Evolutionary conservation across 2,888 invertebrate species (phyloP).

Genomic region (Eurois occulta): DNA sequence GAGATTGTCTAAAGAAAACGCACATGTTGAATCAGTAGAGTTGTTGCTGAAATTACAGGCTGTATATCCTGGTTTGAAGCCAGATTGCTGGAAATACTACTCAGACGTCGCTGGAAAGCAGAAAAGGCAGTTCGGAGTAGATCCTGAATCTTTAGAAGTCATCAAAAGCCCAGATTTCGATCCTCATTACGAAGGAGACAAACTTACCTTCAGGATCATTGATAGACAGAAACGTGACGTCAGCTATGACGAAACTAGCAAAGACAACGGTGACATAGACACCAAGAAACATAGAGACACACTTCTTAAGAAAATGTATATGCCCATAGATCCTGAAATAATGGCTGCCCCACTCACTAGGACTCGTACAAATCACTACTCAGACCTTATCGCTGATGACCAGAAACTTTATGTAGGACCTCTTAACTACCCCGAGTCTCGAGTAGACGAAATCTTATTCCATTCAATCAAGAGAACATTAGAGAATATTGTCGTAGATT

Average conservation of each 20-base stretch:
- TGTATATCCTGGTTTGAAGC: conserved; percentile 81
- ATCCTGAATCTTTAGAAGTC: conserved; percentile 83
- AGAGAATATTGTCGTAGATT: conserved; percentile 77
- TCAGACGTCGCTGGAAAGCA: conserved; percentile 86
- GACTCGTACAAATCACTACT: conserved; percentile 83
- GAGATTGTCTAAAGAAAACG: conserved; percentile 81
- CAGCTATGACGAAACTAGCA: conserved; percentile 74
- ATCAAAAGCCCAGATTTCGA: conserved; percentile 82
- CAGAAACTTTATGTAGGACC: conserved; percentile 85
- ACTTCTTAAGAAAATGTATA: conserved; percentile 78
- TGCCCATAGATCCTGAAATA: conserved; percentile 78
- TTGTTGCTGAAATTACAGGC: conserved; percentile 78
- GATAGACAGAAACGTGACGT: conserved; percentile 84
- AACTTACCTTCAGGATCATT: conserved; percentile 81
- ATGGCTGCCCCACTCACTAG: conserved; percentile 78
- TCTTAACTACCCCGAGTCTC: conserved; percentile 81
- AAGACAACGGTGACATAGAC: conserved; percentile 67
- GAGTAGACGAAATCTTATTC: conserved; percentile 82
- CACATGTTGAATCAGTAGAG: conserved; percentile 81
- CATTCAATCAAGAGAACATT: conserved; percentile 79
- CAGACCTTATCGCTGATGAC: conserved; percentile 83
- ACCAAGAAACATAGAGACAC: conserved; percentile 72
- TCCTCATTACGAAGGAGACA: conserved; percentile 79
- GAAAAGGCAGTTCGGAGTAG: conserved; percentile 86
- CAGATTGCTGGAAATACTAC: conserved; percentile 86